These are phyloP conservation scores for Euleptes europaea DNA, from an alignment of 2,113 vertebrate genomes.

Conservation along the genomic window DNA sequence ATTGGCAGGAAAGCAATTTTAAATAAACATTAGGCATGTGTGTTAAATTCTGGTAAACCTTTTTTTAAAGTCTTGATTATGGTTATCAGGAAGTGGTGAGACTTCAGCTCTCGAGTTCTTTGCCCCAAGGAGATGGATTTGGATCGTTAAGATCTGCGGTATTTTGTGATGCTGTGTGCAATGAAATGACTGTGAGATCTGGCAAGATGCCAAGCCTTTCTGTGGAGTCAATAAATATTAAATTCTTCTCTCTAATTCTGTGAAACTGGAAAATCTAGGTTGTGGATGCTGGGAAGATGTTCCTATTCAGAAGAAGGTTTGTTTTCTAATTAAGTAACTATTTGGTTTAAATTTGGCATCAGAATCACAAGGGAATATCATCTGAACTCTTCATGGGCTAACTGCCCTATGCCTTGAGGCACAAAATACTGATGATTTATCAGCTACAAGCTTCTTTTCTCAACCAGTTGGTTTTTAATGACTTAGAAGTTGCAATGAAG, in stretches of 20 bases:
- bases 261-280: neutral
- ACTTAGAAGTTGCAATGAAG: neutral
- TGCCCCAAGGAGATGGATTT: neutral
- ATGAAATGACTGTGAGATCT: neutral
- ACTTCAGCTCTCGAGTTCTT: neutral
- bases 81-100: neutral
- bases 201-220: neutral
- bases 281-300: neutral
- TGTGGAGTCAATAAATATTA: neutral
- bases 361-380: neutral
- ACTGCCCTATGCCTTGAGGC: neutral
- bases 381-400: no score
- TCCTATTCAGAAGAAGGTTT: neutral
- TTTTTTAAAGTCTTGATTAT: neutral
- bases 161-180: neutral
- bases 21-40: neutral
- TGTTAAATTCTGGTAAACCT: neutral
- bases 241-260: neutral
- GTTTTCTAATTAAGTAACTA: neutral
- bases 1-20: neutral
- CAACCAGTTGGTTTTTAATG: neutral
- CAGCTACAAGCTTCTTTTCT: neutral
- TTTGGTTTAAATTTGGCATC: neutral
- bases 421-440: neutral
- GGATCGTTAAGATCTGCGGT: neutral